Conservation (phyloP, 1,140 invertebrate species). For the Rhagoletis zephyria region DNA sequence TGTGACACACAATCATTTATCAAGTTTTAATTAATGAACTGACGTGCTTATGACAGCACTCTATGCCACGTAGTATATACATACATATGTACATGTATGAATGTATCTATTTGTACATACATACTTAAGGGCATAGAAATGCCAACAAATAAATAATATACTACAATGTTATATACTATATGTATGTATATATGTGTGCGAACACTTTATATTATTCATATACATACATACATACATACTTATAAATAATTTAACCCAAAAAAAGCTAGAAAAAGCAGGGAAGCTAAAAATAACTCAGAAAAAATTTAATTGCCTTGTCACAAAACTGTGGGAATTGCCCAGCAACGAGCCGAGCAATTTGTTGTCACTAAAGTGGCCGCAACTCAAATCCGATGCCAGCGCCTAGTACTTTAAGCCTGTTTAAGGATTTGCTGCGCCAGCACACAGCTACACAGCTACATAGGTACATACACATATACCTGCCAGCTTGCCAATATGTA, state of each 20-base stretch:
- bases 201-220: background rate
- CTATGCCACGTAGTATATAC: conserved; percentile 2
- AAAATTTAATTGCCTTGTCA: conserved; percentile 47
- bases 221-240: background rate
- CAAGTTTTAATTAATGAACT: conserved; percentile 49
- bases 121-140: background rate
- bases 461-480: background rate
- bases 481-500: background rate
- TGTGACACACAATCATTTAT: conserved; percentile 42
- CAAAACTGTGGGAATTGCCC: conserved; percentile 32
- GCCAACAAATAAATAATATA: background rate
- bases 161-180: background rate
- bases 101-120: no score
- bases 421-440: conserved; percentile 18
- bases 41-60: conserved; percentile 44
- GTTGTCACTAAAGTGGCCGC: background rate
- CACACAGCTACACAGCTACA: no score
- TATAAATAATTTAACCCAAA: conserved; percentile 25
- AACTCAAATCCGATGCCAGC: background rate
- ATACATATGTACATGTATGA: background rate
- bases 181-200: no score
- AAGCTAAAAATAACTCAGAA: conserved; percentile 2
- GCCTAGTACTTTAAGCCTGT: background rate
- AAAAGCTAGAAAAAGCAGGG: background rate
- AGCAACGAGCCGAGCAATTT: conserved; percentile 24